A percentile compares a stretch with the other conserved stretches of the same genome.
Evolutionary conservation across 2,888 invertebrate species (phyloP).

Genomic region (Heliconius sara): DNA sequence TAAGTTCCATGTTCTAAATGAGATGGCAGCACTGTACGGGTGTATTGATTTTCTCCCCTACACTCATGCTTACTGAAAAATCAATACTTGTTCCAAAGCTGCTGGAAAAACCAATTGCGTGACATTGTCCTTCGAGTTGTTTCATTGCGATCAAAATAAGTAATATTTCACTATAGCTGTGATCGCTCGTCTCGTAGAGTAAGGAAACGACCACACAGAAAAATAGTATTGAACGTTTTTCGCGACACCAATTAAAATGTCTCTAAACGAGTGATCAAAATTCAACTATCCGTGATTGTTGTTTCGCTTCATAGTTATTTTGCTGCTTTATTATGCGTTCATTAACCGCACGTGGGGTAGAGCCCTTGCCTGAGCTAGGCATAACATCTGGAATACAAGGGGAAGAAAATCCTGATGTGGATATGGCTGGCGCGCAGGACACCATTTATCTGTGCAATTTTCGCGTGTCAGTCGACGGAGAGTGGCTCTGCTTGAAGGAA

Average conservation of each 20-base stretch:
- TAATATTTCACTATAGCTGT: constrained; percentile 29
- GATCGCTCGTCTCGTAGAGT: constrained; percentile 29
- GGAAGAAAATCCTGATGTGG: constrained; percentile 76
- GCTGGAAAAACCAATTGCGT: constrained; percentile 66
- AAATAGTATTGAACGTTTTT: constrained; percentile 51
- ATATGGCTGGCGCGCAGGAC: constrained; percentile 95
- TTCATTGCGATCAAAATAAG: constrained; percentile 51
- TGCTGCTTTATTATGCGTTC: constrained; percentile 82
- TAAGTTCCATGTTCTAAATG: constrained; percentile 34
- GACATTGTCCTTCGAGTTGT: constrained; percentile 54
- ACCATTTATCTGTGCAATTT: constrained; percentile 99
- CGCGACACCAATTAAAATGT: constrained; percentile 60
- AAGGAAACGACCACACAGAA: constrained; percentile 24
- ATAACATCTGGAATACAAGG: constrained; percentile 67
- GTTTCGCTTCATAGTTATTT: constrained; percentile 79
- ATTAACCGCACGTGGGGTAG: constrained; percentile 76
- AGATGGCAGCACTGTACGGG: constrained; percentile 68
- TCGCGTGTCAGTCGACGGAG: constrained; percentile 98
- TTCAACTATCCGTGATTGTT: constrained; percentile 65
- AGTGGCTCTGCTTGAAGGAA: constrained; percentile 97
- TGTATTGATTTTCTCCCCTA: constrained; percentile 74
- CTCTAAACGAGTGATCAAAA: constrained; percentile 68
- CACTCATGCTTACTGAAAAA: constrained; percentile 60
- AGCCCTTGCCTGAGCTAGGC: constrained; percentile 76
- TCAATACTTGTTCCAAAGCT: constrained; percentile 72